A percentile compares a stretch with the other conserved stretches of the same genome.
Evolutionary conservation across 2,888 invertebrate genomes (phyloP).

Genomic region (Morinoia aosen): DNA sequence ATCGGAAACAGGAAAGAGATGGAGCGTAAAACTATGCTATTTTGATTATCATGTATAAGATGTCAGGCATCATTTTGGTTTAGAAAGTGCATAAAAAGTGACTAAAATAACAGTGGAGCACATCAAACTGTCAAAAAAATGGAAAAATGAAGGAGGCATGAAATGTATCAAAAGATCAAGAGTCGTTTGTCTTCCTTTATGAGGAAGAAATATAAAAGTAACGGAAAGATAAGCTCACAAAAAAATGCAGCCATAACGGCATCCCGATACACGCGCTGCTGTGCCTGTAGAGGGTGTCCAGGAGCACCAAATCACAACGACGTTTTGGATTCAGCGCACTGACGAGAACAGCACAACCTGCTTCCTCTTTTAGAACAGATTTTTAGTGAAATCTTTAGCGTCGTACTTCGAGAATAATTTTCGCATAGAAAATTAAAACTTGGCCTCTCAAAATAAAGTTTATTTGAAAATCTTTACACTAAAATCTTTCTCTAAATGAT

Average conservation of each 20-base stretch:
- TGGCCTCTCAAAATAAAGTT: too few relatives aligned
- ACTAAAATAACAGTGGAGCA: neutral
- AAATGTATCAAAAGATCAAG: neutral
- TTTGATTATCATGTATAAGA: neutral
- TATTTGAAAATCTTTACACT: too few relatives aligned
- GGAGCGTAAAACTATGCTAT: neutral
- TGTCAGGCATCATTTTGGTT: neutral
- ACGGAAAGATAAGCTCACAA: neutral
- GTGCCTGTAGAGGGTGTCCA: neutral
- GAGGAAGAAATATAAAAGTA: neutral
- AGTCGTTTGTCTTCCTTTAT: neutral
- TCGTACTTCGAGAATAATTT: too few relatives aligned
- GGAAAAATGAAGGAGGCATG: neutral
- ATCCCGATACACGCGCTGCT: neutral
- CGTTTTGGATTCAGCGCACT: too few relatives aligned
- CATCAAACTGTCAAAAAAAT: neutral
- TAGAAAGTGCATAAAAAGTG: neutral
- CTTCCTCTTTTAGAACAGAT: too few relatives aligned
- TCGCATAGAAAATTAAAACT: too few relatives aligned
- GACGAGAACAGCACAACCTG: too few relatives aligned
- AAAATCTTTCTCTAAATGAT: too few relatives aligned
- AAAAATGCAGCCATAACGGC: neutral
- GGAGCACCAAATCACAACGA: neutral
- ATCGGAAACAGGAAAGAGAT: neutral
- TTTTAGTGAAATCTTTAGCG: too few relatives aligned